phyloP scores from a whole-genome alignment of 2,797 vertebrate species.

The Chloroceryle amazona region DNA sequence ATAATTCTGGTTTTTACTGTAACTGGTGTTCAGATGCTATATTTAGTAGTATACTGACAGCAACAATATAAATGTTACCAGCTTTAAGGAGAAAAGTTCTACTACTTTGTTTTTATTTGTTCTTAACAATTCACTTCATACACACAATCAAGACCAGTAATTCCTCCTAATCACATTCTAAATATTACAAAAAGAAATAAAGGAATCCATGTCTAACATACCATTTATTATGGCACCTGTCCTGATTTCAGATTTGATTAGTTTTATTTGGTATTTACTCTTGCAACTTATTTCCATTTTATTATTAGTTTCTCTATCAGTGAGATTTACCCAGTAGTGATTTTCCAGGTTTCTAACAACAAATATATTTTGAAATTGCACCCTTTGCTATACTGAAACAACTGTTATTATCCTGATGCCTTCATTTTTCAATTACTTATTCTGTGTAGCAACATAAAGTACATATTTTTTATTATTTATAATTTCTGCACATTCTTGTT shows the following conservation, averaged over 20 bases:
- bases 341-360: neutral
- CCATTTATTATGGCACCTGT: neutral
- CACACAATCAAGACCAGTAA: neutral
- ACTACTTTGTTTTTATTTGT: neutral
- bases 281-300: neutral
- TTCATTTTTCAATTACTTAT: neutral
- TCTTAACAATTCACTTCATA: neutral
- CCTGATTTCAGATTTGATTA: neutral
- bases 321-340: neutral
- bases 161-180: neutral
- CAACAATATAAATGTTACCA: neutral
- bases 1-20: too few relatives aligned
- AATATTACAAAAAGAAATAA: neutral
- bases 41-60: neutral
- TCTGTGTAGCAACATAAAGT: neutral
- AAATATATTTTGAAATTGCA: neutral
- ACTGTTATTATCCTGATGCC: neutral
- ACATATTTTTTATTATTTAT: neutral
- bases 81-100: neutral
- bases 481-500: neutral
- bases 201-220: neutral
- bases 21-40: too few relatives aligned
- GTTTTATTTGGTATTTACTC: neutral
- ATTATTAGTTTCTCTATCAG: conserved; percentile 1
- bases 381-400: neutral